Base-by-base conservation (phyloP, 2,113 vertebrate species). In the Ginglymostoma cirratum region DNA sequence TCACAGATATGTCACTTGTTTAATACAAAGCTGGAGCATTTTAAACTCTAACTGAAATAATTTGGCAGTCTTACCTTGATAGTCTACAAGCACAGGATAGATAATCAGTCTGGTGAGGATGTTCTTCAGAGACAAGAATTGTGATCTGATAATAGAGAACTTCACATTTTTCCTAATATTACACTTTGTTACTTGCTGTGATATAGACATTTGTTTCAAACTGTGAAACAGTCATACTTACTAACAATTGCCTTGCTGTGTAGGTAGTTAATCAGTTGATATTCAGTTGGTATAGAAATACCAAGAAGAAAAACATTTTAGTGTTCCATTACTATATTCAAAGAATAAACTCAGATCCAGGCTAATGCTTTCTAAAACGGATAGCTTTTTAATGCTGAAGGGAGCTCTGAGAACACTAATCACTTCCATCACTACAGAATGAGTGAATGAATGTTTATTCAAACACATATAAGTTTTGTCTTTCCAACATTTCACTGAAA, bases 1-100 rank as follows among this genome's bases (percentile, higher is more conserved):
- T 95, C 67, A 72, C 69, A 95, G 94, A 95, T 76, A 45, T 45
- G 72, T 95, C 94, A 95, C 69, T 95, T 95, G 42, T 72, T 95
- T 95, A 95, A 70, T 52, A 95, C 69, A 69, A 95, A 95, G 94
- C 15, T 52, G 42, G 42, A 95, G 72, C 69, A 95, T 12, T 42
- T 27, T 72, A 76, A 61, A 52, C 94, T 76, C 67, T 95, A 95
- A 76, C 72, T 95, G 94, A 95, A 95, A 95, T 72, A 52, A 95
- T 95, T 30, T 72, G 69, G 67, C 94, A 95, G 72, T 95, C 24
- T 95, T 42, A 72, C 42, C 72, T 72, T 76, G 94, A 95, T 76
- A 70, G 27, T 45, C 34, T 95, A 30, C 23, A 72, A 48, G 69
- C 24, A 72, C 30, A 52, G 69, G 72, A 30, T 72, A 34, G 23